Evolutionary conservation across 2,888 invertebrate species (phyloP), one percentile per base, ranked within the genome.

Genomic region (Hydriomena furcata): DNA sequence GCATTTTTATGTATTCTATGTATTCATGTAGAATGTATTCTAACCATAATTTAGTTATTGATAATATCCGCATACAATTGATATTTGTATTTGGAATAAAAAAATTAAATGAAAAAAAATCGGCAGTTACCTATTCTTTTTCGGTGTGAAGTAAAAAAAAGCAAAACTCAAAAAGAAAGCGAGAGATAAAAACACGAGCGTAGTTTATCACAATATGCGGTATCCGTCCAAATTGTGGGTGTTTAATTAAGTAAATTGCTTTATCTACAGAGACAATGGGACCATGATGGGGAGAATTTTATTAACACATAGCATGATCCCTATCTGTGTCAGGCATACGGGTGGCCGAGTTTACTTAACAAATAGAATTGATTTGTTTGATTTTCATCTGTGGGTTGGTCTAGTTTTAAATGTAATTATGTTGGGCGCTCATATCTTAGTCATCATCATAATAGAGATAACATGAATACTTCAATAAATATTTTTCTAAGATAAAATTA

Each of bases 171-270:
- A n/a, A n/a, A n/a, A n/a, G n/a, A n/a, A n/a, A n/a, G n/a, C n/a
- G n/a, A n/a, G n/a, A n/a, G n/a, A n/a, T n/a, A n/a, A n/a, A n/a
- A n/a, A 3, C 17, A 17, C 4, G 17, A 35, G 52, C 50, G 63
- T 69, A 75, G 76, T 81, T 80, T 78, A 79, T 82, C 79, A 79
- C 75, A 80, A 79, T 80, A 69, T 71, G 68, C 13, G 47, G 52
- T 55, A 51, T 48, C 56, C 52, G 45, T 56, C 54, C 47, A 37
- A 55, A 60, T 77, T 77, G 82, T 82, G 81, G 77, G 74, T 58
- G 79, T 79, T 83, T 90, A 90, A 90, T 90, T 89, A 89, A 83
- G 78, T 86, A 86, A 89, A 90, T 90, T 87, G 82, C 87, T 90
- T 84, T 88, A 90, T 89, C 88, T 82, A 63, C 47, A 74, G 79